phyloP scores from a whole-genome alignment of 2,113 vertebrate genomes.

The Macquaria ambigua region DNA sequence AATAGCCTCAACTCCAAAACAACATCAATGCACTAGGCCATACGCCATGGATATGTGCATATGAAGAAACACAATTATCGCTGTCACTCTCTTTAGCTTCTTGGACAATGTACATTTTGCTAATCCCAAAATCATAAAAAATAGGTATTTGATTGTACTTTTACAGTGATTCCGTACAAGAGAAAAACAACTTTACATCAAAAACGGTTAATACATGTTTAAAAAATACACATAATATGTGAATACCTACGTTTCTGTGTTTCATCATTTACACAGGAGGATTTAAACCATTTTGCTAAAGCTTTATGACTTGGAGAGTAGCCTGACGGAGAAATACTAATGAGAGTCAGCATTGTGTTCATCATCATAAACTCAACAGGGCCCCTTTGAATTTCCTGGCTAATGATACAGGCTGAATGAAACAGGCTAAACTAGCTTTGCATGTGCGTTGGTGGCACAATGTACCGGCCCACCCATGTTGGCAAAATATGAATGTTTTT shows the following conservation, averaged over 20 bases:
- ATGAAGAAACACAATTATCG: conserved; percentile 6
- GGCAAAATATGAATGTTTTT: neutral
- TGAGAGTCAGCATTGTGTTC: conserved; percentile 12
- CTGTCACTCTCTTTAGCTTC: neutral
- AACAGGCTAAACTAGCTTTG: neutral
- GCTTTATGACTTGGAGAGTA: conserved; percentile 14
- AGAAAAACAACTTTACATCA: neutral
- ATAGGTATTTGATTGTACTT: neutral
- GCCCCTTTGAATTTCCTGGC: conserved; percentile 14
- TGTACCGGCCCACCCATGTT: neutral
- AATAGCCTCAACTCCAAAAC: conserved; percentile 75
- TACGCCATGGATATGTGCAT: neutral
- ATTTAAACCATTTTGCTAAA: neutral
- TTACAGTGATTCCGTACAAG: neutral
- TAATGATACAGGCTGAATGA: conserved; percentile 4
- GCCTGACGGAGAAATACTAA: conserved; percentile 13
- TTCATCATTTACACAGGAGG: neutral
- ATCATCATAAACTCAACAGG: conserved; percentile 14
- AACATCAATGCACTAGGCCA: conserved; percentile 34
- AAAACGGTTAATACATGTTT: neutral
- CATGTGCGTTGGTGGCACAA: neutral
- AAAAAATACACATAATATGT: neutral
- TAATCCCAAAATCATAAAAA: conserved; percentile 5
- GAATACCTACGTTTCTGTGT: neutral
- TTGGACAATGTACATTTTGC: conserved; percentile 11